phyloP scores from a whole-genome alignment of 2,113 vertebrate species.

The Parus major region DNA sequence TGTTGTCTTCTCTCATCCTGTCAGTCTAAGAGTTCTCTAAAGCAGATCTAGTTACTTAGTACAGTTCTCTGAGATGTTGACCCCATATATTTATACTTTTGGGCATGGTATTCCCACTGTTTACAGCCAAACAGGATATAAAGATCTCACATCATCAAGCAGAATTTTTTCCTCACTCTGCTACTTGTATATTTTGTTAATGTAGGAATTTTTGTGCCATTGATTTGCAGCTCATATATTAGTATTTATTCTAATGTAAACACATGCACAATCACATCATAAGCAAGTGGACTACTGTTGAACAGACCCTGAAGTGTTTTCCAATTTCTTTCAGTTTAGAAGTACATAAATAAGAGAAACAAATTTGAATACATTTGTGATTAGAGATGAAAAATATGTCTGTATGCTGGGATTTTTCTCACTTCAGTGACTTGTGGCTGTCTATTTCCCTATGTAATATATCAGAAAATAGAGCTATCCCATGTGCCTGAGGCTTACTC shows the following conservation, averaged over 20 bases:
- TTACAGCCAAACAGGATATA: neutral
- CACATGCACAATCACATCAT: neutral
- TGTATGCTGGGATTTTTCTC: neutral
- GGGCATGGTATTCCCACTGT: neutral
- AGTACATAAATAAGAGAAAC: neutral
- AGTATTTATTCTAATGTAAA: neutral
- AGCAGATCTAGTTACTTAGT: neutral
- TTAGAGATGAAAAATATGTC: neutral
- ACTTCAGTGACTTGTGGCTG: neutral
- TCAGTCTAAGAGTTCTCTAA: neutral
- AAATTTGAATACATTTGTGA: neutral
- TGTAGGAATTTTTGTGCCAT: neutral
- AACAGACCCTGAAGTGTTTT: neutral
- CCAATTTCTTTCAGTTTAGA: neutral
- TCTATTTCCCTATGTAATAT: neutral
- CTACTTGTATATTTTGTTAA: neutral
- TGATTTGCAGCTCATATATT: neutral
- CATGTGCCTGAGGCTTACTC: neutral
- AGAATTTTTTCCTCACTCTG: neutral
- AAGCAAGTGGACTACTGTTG: neutral
- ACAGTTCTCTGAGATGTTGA: neutral
- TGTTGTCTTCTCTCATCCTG: neutral
- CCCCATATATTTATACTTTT: neutral
- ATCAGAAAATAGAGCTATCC: neutral
- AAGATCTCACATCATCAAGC: neutral